phyloP scores from a whole-genome alignment of 2,797 vertebrate species.

The Pseudochirops corinnae region DNA sequence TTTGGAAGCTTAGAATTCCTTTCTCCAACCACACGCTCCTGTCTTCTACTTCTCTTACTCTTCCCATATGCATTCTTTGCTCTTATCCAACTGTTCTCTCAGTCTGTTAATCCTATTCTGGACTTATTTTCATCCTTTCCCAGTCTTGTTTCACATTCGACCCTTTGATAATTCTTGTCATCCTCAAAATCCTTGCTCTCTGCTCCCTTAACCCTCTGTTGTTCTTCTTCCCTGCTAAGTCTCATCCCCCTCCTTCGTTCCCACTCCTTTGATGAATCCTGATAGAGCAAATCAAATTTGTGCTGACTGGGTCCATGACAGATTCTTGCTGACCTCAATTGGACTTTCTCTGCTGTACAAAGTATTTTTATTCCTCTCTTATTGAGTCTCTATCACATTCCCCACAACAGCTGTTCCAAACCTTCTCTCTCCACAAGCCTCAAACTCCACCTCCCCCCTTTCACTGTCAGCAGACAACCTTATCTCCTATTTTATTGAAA shows the following conservation, averaged over 20 bases:
- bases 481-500: slow-evolving; percentile 9
- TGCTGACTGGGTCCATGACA: neutral
- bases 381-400: slow-evolving; percentile 14
- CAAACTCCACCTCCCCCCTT: neutral
- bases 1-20: neutral
- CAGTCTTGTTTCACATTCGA: neutral
- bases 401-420: slow-evolving; percentile 9
- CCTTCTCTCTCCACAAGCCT: neutral
- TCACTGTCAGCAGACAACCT: slow-evolving; percentile 6
- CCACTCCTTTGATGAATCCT: neutral
- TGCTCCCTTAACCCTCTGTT: neutral
- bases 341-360: neutral
- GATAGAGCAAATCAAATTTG: neutral
- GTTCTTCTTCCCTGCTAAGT: neutral
- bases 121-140: neutral
- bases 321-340: slow-evolving; percentile 13
- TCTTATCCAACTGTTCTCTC: neutral
- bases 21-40: neutral
- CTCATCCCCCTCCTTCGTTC: neutral
- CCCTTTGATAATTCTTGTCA: neutral
- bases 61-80: neutral
- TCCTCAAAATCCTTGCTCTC: neutral
- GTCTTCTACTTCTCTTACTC: neutral
- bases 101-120: slow-evolving; percentile 2
- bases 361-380: slow-evolving; percentile 12